A percentile compares a stretch with the other conserved stretches of the same genome.
Evolutionary conservation across 2,888 invertebrate genomes (phyloP).

Genomic region (Therioaphis trifolii): DNA sequence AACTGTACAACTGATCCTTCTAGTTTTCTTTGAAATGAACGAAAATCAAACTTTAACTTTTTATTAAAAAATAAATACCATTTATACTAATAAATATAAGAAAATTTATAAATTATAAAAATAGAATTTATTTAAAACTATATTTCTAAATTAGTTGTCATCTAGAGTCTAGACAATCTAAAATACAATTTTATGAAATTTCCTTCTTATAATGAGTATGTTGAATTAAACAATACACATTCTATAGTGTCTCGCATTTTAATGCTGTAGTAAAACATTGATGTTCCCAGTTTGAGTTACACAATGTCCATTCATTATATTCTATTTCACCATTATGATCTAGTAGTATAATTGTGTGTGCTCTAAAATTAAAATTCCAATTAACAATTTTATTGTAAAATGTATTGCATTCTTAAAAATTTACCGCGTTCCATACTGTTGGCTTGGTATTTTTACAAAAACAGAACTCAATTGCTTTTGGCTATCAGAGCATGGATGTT

Average conservation of each 20-base stretch:
- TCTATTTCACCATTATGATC: slow-evolving; percentile 51
- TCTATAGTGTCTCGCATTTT: slow-evolving; percentile 31
- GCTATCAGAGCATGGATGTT: neutral
- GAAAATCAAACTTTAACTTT: too few relatives aligned
- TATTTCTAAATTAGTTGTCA: too few relatives aligned
- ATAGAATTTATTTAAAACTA: too few relatives aligned
- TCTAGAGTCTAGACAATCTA: too few relatives aligned
- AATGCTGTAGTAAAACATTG: slow-evolving; percentile 21
- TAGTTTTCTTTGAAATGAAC: too few relatives aligned
- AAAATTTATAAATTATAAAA: too few relatives aligned
- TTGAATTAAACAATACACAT: neutral
- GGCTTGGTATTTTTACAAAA: slow-evolving; percentile 44
- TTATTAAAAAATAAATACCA: too few relatives aligned
- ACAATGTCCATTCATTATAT: slow-evolving; percentile 50
- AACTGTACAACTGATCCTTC: too few relatives aligned
- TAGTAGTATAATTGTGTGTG: slow-evolving; percentile 55
- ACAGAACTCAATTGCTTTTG: slow-evolving; percentile 30
- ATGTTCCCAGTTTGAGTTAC: slow-evolving; percentile 24
- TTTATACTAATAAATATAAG: too few relatives aligned
- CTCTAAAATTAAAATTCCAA: slow-evolving; percentile 42
- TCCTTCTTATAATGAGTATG: too few relatives aligned
- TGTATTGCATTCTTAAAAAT: neutral
- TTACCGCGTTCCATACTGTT: slow-evolving; percentile 50
- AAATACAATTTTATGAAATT: too few relatives aligned
- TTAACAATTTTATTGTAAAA: neutral